A percentile compares a stretch with the other conserved stretches of the same genome.
Conservation (phyloP, 2,888 invertebrate genomes). For the Eupeodes luniger region DNA sequence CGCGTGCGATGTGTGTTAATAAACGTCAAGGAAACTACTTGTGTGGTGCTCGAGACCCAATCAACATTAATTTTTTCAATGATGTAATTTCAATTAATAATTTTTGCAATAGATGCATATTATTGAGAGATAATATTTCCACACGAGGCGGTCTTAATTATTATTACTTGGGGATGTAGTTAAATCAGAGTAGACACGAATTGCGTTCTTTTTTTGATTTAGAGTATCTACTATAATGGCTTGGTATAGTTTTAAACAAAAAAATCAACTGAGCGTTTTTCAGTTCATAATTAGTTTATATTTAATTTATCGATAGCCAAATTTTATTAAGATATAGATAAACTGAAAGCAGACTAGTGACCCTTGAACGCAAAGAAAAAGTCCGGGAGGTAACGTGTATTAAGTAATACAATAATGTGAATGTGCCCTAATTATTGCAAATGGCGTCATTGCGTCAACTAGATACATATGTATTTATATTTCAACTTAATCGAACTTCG, state of each 20-base stretch:
- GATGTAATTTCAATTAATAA: conserved; percentile 25
- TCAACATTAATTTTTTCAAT: neutral
- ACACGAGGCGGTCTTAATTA: conserved; percentile 1
- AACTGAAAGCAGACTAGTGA: too few species aligned
- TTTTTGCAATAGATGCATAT: neutral
- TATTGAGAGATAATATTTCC: conserved; percentile 4
- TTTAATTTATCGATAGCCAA: too few species aligned
- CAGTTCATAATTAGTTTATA: too few species aligned
- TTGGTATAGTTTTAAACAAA: neutral
- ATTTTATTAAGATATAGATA: too few species aligned
- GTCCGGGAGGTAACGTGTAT: too few species aligned
- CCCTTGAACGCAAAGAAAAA: too few species aligned
- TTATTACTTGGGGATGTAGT: neutral
- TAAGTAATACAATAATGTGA: too few species aligned
- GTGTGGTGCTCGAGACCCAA: conserved; percentile 2
- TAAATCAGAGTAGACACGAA: neutral
- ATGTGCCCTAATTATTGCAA: too few species aligned
- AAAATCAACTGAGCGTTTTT: too few species aligned
- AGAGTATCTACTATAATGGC: neutral
- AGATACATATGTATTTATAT: too few species aligned
- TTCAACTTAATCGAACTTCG: too few species aligned
- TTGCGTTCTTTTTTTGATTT: neutral
- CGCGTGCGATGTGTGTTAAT: neutral
- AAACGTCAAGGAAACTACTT: conserved; percentile 25
- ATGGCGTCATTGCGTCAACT: too few species aligned